phyloP scores from a whole-genome alignment of 2,113 vertebrate species.

The Leiothrix lutea region DNA sequence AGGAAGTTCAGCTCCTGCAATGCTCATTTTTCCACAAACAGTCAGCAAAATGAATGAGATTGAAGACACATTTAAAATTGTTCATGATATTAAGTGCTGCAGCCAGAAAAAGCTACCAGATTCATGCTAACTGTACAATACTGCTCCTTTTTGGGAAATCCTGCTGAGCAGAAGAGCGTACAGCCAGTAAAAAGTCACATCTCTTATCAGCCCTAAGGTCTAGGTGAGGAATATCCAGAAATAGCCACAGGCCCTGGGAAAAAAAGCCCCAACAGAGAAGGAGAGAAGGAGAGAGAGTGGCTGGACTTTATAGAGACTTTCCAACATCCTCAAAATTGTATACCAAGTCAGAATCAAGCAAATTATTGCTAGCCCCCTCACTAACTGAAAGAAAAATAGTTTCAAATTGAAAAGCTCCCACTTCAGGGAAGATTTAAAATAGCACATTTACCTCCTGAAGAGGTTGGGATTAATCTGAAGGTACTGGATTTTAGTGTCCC shows the following conservation, averaged over 20 bases:
- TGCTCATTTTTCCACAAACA: not conserved
- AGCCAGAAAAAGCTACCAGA: not conserved
- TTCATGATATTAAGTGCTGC: not conserved
- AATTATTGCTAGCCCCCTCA: not conserved
- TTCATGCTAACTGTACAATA: not conserved
- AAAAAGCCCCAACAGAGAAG: not conserved
- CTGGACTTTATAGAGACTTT: not conserved
- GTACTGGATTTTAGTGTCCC: not conserved
- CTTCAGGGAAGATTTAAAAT: not conserved
- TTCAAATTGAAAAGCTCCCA: not conserved
- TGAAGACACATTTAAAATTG: not conserved
- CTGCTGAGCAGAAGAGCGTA: not conserved
- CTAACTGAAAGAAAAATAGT: not conserved
- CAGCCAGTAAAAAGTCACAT: not conserved
- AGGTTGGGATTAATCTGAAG: not conserved
- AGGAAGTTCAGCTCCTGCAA: not conserved
- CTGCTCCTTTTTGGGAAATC: not conserved
- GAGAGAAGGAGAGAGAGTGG: not conserved
- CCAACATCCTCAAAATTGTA: not conserved
- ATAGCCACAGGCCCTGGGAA: not conserved
- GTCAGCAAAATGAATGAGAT: not conserved
- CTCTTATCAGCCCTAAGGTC: not conserved
- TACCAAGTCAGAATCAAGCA: not conserved
- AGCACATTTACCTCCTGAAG: not conserved
- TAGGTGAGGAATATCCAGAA: not conserved